Conservation (phyloP, 2,797 vertebrate species). For the Hyperoplus immaculatus region DNA sequence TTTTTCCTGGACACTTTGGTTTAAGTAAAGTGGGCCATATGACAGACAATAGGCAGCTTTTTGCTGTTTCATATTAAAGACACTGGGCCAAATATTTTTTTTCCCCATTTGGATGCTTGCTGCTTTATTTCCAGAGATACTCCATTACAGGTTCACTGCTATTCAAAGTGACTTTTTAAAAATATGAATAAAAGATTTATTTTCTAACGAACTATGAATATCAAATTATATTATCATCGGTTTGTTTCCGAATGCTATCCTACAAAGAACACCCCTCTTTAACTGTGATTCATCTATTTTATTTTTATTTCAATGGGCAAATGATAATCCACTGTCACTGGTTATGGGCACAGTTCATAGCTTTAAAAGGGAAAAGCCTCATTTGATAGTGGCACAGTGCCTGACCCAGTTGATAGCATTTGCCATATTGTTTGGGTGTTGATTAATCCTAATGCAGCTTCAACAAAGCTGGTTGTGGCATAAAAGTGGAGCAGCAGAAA, state of each 20-base stretch:
- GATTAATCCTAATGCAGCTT: slow-evolving; percentile 79
- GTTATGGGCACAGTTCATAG: slow-evolving; percentile 58
- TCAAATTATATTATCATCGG: not conserved
- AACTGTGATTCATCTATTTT: not conserved
- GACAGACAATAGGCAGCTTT: slow-evolving; percentile 20
- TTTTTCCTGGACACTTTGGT: slow-evolving; percentile 15
- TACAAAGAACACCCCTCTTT: slow-evolving; percentile 18
- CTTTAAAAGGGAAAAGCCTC: slow-evolving; percentile 57
- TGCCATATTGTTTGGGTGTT: slow-evolving; percentile 82
- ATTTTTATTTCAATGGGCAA: slow-evolving; percentile 1
- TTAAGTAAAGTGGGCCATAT: slow-evolving; percentile 5
- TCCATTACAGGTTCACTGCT: not conserved
- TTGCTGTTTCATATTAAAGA: slow-evolving; percentile 2
- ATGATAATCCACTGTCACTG: slow-evolving; percentile 49
- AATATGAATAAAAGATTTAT: not conserved
- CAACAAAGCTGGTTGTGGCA: slow-evolving; percentile 72
- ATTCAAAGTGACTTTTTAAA: not conserved
- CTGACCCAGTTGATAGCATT: slow-evolving; percentile 80
- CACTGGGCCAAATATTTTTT: not conserved
- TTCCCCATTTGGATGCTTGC: not conserved
- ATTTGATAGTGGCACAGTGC: slow-evolving; percentile 67
- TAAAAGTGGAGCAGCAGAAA: slow-evolving; percentile 73
- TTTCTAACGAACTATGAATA: not conserved
- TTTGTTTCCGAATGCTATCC: not conserved
- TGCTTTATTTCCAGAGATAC: not conserved